Evolutionary conservation across 37 sponge, comb jelly and placozoan genomes (phyloP).

Genomic region (Axinella damicornis): DNA sequence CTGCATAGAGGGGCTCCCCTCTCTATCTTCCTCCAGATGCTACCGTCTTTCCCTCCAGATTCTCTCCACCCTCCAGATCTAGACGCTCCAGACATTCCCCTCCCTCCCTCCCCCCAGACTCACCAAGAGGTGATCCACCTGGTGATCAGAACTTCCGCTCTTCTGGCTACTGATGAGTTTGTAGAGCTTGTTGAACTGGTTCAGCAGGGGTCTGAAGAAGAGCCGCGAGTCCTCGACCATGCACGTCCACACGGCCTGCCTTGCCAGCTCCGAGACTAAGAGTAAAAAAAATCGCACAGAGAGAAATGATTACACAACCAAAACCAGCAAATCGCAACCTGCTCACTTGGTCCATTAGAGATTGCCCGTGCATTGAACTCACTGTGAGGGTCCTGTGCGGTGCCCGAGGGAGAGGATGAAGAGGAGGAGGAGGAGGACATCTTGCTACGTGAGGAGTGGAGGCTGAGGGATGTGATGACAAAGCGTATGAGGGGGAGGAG

Average conservation of each 20-base stretch:
- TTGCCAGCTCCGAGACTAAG: constrained; percentile 55
- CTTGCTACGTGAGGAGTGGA: neutral
- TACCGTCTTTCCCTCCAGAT: no score
- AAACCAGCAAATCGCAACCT: no score
- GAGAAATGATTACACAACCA: no score
- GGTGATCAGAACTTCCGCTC: neutral
- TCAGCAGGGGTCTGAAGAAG: constrained; percentile 76
- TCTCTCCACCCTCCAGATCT: no score
- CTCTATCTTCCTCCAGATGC: no score
- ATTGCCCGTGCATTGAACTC: neutral
- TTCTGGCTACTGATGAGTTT: constrained; percentile 22
- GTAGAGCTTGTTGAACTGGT: constrained; percentile 57
- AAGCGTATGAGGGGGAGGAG: constrained; percentile 57
- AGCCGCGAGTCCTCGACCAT: constrained; percentile 77
- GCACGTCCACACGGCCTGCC: constrained; percentile 59
- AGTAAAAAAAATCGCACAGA: neutral
- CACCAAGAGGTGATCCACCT: constrained; percentile 19
- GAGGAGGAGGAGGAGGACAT: neutral
- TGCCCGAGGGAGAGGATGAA: neutral
- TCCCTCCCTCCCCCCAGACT: neutral
- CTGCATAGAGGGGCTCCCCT: no score
- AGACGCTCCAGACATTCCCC: neutral
- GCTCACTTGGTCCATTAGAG: no score
- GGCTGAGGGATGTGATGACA: constrained; percentile 45
- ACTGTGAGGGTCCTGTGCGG: neutral